Base-by-base conservation (phyloP, 2,113 vertebrate species). In the Callaeas wilsoni region DNA sequence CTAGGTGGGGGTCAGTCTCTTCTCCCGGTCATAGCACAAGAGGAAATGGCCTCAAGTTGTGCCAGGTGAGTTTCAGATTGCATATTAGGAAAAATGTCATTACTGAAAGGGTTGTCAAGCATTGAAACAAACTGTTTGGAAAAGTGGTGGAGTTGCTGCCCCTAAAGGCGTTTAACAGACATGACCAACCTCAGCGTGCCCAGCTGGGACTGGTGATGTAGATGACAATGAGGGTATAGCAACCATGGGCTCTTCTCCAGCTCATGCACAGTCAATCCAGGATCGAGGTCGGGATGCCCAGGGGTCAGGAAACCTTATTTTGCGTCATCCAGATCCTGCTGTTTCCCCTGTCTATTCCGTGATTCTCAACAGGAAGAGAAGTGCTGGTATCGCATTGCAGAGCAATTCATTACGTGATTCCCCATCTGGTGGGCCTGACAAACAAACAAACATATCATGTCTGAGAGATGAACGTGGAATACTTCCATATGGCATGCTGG, bases 181-280 rank as follows among this genome's bases (percentile, higher is more conserved):
- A 1, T 55, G 29, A 53, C 11, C 2, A 1, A 18, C 37, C 32
- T 63, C 3, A 3, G n/a, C 0, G 0, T 79, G 27, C 25, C n/a
- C 52, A 53, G 67, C 16, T 2, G 2, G 6, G 18, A 53, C 50
- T 63, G 42, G 9, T 62, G 39, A 22, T 4, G 4, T 79, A 27
- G 23, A 27, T 33, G 63, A 57, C 6, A 1, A 16, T 0, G 2
- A 71, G 7, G 49, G 9, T 63, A 23, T 42, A 65, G 37, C 55
- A 69, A 16, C 50, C 18, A 9, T 17, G 32, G 9, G 18, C 44
- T 84, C 21, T 87, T 93, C 64, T 70, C 18, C 32, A 74, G 53
- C 16, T 84, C 7, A 0, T 16, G 18, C 2, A 11, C 21, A n/a
- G 33, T 50, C 1, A 4, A 33, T 14, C 41, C 27, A 62, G 37